Percentiles rank a stretch among this genome's conserved stretches.
These are phyloP conservation scores for Brenthis daphne DNA, from an alignment of 2,888 invertebrate genomes.

Conservation along the genomic window DNA sequence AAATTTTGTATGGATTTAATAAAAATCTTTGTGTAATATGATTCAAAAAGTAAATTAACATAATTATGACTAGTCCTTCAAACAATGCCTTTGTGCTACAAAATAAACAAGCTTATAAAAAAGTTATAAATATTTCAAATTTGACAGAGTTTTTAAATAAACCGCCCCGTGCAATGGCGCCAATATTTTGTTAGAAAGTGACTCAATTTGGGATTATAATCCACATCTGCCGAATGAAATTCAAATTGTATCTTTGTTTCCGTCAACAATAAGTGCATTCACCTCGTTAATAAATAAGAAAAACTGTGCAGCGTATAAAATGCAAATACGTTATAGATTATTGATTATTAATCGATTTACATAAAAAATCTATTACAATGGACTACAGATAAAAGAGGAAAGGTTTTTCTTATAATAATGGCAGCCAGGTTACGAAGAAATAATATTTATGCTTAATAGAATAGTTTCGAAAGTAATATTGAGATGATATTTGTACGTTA, in stretches of 20 bases:
- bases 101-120: too few relatives aligned
- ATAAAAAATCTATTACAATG: slow-evolving; percentile 15
- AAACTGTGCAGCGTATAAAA: slow-evolving; percentile 33
- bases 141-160: background rate
- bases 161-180: slow-evolving; percentile 29
- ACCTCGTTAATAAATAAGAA: slow-evolving; percentile 47
- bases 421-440: too few relatives aligned
- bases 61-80: too few relatives aligned
- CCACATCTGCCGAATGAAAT: slow-evolving; percentile 52
- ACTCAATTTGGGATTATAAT: slow-evolving; percentile 54
- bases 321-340: slow-evolving; percentile 39
- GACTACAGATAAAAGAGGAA: slow-evolving; percentile 19
- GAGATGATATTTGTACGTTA: too few relatives aligned
- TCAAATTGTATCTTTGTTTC: slow-evolving; percentile 56
- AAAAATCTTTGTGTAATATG: slow-evolving; percentile 3
- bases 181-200: slow-evolving; percentile 50
- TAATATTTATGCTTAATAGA: too few relatives aligned
- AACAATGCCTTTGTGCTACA: too few relatives aligned
- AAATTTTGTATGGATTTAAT: background rate
- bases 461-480: too few relatives aligned
- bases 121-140: slow-evolving; percentile 8
- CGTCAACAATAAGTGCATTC: slow-evolving; percentile 65
- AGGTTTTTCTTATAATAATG: background rate
- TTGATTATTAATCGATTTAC: slow-evolving; percentile 24
- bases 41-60: background rate